Base-by-base conservation (phyloP, 2,888 invertebrate genomes). In the Flexamia atlantica region DNA sequence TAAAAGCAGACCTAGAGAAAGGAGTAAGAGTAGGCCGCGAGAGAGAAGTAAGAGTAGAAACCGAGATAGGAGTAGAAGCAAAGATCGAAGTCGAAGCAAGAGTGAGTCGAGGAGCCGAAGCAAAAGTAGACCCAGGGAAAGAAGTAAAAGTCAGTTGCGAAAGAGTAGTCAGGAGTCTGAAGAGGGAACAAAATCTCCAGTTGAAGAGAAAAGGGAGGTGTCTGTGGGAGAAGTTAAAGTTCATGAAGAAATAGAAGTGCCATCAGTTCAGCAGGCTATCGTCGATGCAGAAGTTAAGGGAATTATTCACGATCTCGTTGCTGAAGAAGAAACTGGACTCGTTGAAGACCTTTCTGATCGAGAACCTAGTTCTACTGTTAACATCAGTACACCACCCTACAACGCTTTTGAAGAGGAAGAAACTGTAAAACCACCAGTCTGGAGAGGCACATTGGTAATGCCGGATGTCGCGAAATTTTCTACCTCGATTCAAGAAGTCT, bases 371-470 rank as follows among this genome's bases (percentile, higher is more conserved):
- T 96, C 96, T 60, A 96, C 96, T 7, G 95, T 96, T 3, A 93
- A 91, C 0, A 94, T 94, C 60, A 92, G 93, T 83, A 88, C 88
- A 42, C 88, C 88, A 74, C 88, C 89, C 2, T 87, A 83, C 70
- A 85, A 85, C 4, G 86, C 87, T 17, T 76, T 76, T 50, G 76
- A 46, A 12, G 87, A 88, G 30, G 89, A 89, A 36, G 91, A 92
- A 9, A 89, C 90, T 84, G 89, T 91, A 0, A 89, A 90, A 0
- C 91, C 91, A 0, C 92, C 92, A 0, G 92, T 95, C 40, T 97
- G 97, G 97, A 94, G 94, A 85, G 98, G 98, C 0, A 94, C 94
- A 86, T 94, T 98, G 9, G 95, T 94, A 88, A 98, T 98, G 97
- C 94, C 96, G 7, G 98, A 98, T 89, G 96, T 98, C 0, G 96